A percentile compares a stretch with the other conserved stretches of the same genome.
Conservation (phyloP, 2,797 vertebrate genomes). For the Podarcis siculus region DNA sequence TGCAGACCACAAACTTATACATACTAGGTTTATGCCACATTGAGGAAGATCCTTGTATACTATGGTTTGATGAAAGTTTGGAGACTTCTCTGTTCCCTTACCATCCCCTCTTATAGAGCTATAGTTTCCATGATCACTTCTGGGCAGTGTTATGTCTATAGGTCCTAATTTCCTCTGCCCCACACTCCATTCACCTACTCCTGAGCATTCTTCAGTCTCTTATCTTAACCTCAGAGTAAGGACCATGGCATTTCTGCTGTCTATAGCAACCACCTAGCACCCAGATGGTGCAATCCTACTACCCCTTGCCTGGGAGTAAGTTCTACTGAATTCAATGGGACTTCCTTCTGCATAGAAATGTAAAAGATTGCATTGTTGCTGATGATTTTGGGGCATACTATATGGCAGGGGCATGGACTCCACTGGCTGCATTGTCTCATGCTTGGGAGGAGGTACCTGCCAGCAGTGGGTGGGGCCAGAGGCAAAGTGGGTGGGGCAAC, state of each 20-base stretch:
- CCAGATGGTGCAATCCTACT: background rate
- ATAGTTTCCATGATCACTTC: background rate
- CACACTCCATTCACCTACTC: too few species aligned
- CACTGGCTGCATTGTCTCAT: too few species aligned
- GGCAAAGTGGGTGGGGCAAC: too few species aligned
- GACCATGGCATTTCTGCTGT: background rate
- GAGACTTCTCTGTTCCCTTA: background rate
- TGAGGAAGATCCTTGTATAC: background rate
- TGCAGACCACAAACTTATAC: too few species aligned
- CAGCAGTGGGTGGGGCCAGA: too few species aligned
- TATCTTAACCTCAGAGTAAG: background rate
- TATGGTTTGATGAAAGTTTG: background rate
- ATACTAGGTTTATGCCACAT: too few species aligned
- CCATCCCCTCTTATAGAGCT: background rate
- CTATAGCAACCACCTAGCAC: background rate
- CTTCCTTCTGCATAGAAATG: too few species aligned
- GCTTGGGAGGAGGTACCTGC: too few species aligned
- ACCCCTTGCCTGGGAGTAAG: background rate
- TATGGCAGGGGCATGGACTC: too few species aligned
- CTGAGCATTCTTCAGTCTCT: background rate
- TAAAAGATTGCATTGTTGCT: too few species aligned
- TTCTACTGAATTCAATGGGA: too few species aligned
- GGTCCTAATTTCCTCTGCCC: background rate
- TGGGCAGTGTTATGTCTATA: background rate
- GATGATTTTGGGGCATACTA: too few species aligned